These are phyloP conservation scores for Alexandromys fortis DNA, from an alignment of 2,113 vertebrate genomes.

Conservation along the genomic window DNA sequence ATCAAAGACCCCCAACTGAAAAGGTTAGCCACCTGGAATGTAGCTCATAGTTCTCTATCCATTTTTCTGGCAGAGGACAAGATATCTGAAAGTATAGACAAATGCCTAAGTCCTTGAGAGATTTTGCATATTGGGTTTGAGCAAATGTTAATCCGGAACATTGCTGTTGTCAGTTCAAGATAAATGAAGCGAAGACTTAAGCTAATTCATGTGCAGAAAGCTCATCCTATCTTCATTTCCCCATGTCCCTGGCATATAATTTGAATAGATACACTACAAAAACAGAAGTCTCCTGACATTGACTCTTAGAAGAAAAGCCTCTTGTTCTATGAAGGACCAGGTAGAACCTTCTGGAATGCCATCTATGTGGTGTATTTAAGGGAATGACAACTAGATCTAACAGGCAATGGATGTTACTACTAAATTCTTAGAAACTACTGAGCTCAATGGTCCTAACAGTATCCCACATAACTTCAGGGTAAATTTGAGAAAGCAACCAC, in stretches of 20 bases:
- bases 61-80: neutral
- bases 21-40: neutral
- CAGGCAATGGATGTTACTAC: neutral
- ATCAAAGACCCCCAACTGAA: neutral
- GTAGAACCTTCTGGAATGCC: neutral
- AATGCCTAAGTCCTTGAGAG: neutral
- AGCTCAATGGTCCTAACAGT: neutral
- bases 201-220: neutral
- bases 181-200: constrained; percentile 13
- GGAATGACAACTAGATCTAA: neutral
- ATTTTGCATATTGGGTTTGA: neutral
- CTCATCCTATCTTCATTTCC: neutral
- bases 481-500: neutral
- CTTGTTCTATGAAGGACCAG: neutral
- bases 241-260: neutral
- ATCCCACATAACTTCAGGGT: neutral
- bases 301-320: neutral
- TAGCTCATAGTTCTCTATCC: neutral
- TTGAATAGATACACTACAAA: neutral
- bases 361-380: neutral
- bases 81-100: neutral
- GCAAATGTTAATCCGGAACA: constrained; percentile 31
- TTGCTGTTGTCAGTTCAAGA: neutral
- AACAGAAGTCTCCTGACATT: neutral
- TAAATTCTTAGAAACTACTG: neutral